A percentile compares a stretch with the other conserved stretches of the same genome.
phyloP scores from a whole-genome alignment of 2,888 invertebrate species.

The Sphaeridia pumilis region DNA sequence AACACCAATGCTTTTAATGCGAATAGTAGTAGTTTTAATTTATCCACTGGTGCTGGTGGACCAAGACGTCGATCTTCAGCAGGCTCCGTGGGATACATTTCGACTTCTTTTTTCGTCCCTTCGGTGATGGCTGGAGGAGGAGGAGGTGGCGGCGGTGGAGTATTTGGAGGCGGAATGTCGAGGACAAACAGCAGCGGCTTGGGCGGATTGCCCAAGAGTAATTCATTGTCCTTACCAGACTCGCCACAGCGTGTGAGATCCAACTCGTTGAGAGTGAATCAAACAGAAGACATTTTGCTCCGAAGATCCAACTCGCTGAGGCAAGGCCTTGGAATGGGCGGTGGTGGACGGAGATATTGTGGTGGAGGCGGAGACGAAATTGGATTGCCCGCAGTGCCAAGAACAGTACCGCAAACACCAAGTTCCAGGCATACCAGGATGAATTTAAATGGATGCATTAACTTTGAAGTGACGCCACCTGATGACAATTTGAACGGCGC shows the following conservation, averaged over 20 bases:
- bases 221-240: conserved; percentile 25
- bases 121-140: background rate
- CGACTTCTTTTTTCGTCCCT: conserved; percentile 16
- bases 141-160: too few species aligned
- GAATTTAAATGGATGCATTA: conserved; percentile 30
- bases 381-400: conserved; percentile 28
- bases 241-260: conserved; percentile 46
- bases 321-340: conserved; percentile 61
- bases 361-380: conserved; percentile 36
- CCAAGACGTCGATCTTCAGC: conserved; percentile 13
- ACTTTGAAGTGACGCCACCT: conserved; percentile 34
- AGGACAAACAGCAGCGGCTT: too few species aligned
- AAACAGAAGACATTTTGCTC: conserved; percentile 60
- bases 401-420: conserved; percentile 14
- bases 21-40: too few species aligned
- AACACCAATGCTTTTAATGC: too few species aligned
- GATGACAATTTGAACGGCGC: conserved; percentile 10
- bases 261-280: conserved; percentile 62
- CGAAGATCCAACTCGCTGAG: conserved; percentile 71
- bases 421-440: conserved; percentile 18
- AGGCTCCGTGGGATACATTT: conserved; percentile 16
- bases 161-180: too few species aligned
- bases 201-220: conserved; percentile 16
- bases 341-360: conserved; percentile 37
- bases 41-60: too few species aligned